A percentile compares a stretch with the other conserved stretches of the same genome.
phyloP scores from a whole-genome alignment of 2,888 invertebrate genomes.

The Orthosia cruda region DNA sequence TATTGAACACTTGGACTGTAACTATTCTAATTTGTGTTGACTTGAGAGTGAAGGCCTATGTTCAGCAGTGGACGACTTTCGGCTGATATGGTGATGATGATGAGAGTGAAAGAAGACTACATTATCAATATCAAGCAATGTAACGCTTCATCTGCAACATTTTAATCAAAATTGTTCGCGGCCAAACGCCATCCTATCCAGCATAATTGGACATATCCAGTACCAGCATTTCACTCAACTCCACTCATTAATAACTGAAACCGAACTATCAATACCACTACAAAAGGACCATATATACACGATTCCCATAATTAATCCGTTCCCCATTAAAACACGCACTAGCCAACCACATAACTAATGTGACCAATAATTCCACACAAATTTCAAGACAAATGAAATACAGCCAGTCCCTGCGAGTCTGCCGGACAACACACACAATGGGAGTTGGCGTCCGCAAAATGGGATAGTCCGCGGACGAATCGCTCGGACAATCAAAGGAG shows the following conservation, averaged over 20 bases:
- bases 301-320: constrained; percentile 15
- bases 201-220: background rate
- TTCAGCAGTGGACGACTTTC: too few species aligned
- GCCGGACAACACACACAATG: constrained; percentile 56
- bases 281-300: background rate
- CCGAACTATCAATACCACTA: background rate
- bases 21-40: too few species aligned
- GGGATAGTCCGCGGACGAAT: constrained; percentile 66
- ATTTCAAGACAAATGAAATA: constrained; percentile 64
- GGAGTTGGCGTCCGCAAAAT: constrained; percentile 62
- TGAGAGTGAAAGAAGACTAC: background rate
- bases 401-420: constrained; percentile 31
- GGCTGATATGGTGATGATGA: too few species aligned
- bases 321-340: constrained; percentile 19
- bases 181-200: too few species aligned
- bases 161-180: background rate
- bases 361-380: constrained; percentile 49
- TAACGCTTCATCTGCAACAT: too few species aligned
- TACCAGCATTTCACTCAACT: background rate
- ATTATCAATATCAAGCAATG: background rate
- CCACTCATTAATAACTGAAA: constrained; percentile 2
- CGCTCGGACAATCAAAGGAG: constrained; percentile 71
- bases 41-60: background rate
- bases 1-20: too few species aligned
- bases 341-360: constrained; percentile 32